A percentile compares a stretch with the other conserved stretches of the same genome.
phyloP scores from a whole-genome alignment of 2,797 vertebrate genomes.

The Spondyliosoma cantharus region DNA sequence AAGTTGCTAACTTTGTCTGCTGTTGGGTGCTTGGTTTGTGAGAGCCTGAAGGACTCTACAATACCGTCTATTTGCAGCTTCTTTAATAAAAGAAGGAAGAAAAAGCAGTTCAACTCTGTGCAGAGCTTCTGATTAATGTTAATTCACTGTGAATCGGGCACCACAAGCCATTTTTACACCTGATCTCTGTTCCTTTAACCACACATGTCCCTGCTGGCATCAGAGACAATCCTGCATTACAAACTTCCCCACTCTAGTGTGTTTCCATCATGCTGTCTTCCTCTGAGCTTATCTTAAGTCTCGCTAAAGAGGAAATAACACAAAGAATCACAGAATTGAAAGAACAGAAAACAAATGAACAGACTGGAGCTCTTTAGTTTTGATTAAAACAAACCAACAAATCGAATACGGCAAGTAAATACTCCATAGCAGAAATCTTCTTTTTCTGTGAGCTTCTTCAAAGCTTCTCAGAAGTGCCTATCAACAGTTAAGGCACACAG shows the following conservation, averaged over 20 bases:
- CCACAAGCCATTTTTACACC: background rate
- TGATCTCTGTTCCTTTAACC: conserved; percentile 27
- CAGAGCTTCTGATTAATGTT: background rate
- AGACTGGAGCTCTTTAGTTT: conserved; percentile 19
- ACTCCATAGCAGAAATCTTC: conserved; percentile 3
- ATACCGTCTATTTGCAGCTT: background rate
- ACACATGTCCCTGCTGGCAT: conserved; percentile 20
- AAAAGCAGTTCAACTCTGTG: background rate
- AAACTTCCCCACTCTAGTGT: conserved; percentile 24
- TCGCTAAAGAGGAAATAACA: conserved; percentile 25
- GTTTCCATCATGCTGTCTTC: conserved; percentile 16
- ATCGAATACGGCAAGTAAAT: conserved; percentile 29
- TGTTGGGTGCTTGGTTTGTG: background rate
- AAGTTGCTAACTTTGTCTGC: background rate
- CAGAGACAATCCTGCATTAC: background rate
- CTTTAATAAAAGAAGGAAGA: background rate
- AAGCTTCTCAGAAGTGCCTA: conserved; percentile 11
- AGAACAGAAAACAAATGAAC: conserved; percentile 37
- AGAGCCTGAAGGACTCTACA: background rate
- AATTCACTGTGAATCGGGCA: background rate
- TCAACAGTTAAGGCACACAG: conserved; percentile 11
- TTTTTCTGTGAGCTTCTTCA: conserved; percentile 12
- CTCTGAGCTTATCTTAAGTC: conserved; percentile 20
- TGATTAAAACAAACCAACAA: conserved; percentile 46
- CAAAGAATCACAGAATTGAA: conserved; percentile 7